These are phyloP conservation scores for Pseudoatta argentina DNA, from an alignment of 1,140 invertebrate genomes.

Conservation along the genomic window DNA sequence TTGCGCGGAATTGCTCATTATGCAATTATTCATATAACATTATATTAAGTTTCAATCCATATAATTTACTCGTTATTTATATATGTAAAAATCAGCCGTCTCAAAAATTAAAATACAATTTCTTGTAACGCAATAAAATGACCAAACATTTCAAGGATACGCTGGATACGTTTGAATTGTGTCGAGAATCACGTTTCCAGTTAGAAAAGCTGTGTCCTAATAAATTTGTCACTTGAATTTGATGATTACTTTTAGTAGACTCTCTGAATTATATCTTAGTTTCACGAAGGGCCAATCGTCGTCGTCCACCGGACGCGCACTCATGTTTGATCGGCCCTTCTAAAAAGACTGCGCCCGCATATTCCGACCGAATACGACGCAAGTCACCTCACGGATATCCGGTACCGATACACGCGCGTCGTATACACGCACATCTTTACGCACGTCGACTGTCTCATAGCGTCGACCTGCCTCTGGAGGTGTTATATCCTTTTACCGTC, in stretches of 20 bases:
- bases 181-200: background rate
- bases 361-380: constrained; percentile 67
- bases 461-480: background rate
- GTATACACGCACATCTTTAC: constrained; percentile 48
- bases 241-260: background rate
- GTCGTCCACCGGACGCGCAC: constrained; percentile 34
- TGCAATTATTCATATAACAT: background rate
- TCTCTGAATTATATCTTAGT: background rate
- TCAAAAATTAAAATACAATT: background rate
- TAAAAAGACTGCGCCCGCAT: constrained; percentile 81
- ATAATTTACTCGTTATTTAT: background rate
- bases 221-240: background rate
- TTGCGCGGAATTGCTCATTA: background rate
- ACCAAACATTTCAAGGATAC: background rate
- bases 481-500: constrained; percentile 34
- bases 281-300: constrained; percentile 2
- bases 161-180: background rate
- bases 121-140: background rate
- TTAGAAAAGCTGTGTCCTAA: background rate
- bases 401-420: constrained; percentile 72
- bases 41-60: background rate
- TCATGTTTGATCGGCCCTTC: constrained; percentile 38
- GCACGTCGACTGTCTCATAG: constrained; percentile 54
- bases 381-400: constrained; percentile 84
- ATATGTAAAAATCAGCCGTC: background rate